Base-by-base conservation (phyloP, 2,797 vertebrate species). In the Pipistrellus kuhlii region DNA sequence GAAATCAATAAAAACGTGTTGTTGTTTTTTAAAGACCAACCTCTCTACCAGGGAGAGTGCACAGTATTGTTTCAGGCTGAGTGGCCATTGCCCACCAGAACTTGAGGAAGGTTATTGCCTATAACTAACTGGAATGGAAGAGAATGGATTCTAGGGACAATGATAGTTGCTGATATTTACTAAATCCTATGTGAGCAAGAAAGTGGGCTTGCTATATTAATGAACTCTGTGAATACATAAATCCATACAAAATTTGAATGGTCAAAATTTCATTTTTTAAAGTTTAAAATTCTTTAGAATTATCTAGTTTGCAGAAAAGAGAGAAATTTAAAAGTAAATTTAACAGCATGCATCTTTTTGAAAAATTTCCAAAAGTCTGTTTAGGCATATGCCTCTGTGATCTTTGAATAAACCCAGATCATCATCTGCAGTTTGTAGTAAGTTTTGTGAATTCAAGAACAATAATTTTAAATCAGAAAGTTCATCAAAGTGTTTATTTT, bases 401-500 rank as follows among this genome's bases (percentile, higher is more conserved):
- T 84, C 32, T 35, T 35, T 80, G 59, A 82, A 21, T 88, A 83
- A 76, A 86, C 13, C 11, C 88, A 46, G 48, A 77, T 72, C 30
- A 48, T 73, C 32, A n/a, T 23, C 48, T 89, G 23, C 12, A 46
- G 27, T 59, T 94, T 84, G 90, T 72, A 27, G 64, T 71, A 57
- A 27, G 21, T 92, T 94, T 93, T 71, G 25, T 78, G 53, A 62
- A 32, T 87, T 86, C 18, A 81, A 62, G 46, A 94, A 55, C 17
- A 82, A 85, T 92, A 59, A 90, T 62, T 83, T 83, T 87, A 94
- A 95, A 76, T n/a, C 32, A 88, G 44, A 76, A 89, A 81, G 18
- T 85, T 83, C 1, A 38, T 87, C 35, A 44, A 89, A 91, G 15
- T 86, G 53, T 18, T 75, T 76, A 5, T 88, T 62, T 66, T 86